A percentile compares a stretch with the other conserved stretches of the same genome.
These are phyloP conservation scores for Sinocyclocheilus grahami DNA, from an alignment of 2,113 vertebrate genomes.

Conservation along the genomic window DNA sequence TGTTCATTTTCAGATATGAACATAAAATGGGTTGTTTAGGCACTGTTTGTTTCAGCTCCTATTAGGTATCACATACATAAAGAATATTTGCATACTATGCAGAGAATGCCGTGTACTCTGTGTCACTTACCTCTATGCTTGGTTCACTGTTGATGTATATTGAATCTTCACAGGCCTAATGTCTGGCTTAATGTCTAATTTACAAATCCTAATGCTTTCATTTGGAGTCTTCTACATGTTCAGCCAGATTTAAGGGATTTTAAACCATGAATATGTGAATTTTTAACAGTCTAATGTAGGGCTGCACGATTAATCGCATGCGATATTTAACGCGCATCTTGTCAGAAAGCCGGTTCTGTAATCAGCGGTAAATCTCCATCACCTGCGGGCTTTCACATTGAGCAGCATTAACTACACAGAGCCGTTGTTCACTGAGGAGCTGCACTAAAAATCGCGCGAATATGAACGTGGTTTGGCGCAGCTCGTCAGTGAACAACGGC, in stretches of 20 bases:
- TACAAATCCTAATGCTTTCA: constrained; percentile 57
- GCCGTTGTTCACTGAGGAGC: too few species aligned
- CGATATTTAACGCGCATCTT: too few species aligned
- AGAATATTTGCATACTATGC: too few species aligned
- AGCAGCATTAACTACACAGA: too few species aligned
- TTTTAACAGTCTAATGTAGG: neutral
- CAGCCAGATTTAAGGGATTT: constrained; percentile 44
- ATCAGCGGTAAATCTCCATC: too few species aligned
- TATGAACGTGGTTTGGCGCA: too few species aligned
- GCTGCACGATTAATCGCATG: too few species aligned
- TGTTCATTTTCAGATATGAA: neutral
- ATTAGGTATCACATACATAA: neutral
- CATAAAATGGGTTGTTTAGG: neutral
- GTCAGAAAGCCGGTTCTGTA: too few species aligned
- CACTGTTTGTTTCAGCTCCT: neutral
- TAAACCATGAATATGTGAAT: constrained; percentile 21
- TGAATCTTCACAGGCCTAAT: neutral
- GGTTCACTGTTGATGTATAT: neutral
- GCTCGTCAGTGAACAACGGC: too few species aligned
- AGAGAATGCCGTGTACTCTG: neutral
- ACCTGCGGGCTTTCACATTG: too few species aligned
- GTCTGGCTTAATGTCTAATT: constrained; percentile 63
- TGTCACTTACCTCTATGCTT: neutral
- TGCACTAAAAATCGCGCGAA: too few species aligned
- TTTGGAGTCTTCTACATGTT: constrained; percentile 37